Percentiles rank a stretch among this genome's conserved stretches.
phyloP scores from a whole-genome alignment of 2,888 invertebrate genomes.

The Tanytarsus gracilentus region DNA sequence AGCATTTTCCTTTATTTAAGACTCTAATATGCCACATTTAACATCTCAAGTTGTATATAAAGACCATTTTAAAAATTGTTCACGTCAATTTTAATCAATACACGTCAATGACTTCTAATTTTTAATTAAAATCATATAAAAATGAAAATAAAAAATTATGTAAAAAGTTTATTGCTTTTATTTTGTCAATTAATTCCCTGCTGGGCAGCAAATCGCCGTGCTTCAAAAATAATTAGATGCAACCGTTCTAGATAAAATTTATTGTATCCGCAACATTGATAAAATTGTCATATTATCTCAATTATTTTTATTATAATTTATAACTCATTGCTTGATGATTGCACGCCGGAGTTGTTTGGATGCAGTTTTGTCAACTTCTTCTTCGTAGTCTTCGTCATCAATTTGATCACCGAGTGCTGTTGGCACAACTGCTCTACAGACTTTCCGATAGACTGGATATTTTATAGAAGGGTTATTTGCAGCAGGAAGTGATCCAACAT shows the following conservation, averaged over 20 bases:
- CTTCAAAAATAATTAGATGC: background rate
- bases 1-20: no score
- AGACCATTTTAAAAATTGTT: no score
- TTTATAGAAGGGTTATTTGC: background rate
- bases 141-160: no score
- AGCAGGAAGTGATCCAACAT: background rate
- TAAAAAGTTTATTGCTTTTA: no score
- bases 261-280: background rate
- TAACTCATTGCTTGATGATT: background rate
- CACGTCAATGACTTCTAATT: no score
- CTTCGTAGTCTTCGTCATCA: constrained; percentile 3
- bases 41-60: no score
- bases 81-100: no score
- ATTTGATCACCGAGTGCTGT: background rate
- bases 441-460: constrained; percentile 2
- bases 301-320: background rate
- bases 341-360: background rate
- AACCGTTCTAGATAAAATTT: background rate
- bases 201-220: background rate
- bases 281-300: background rate
- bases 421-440: constrained; percentile 12
- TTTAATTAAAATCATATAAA: no score
- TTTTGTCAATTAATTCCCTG: background rate
- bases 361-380: background rate
- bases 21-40: no score